Evolutionary conservation across 2,797 vertebrate species (phyloP).

Genomic region (Peromyscus eremicus): DNA sequence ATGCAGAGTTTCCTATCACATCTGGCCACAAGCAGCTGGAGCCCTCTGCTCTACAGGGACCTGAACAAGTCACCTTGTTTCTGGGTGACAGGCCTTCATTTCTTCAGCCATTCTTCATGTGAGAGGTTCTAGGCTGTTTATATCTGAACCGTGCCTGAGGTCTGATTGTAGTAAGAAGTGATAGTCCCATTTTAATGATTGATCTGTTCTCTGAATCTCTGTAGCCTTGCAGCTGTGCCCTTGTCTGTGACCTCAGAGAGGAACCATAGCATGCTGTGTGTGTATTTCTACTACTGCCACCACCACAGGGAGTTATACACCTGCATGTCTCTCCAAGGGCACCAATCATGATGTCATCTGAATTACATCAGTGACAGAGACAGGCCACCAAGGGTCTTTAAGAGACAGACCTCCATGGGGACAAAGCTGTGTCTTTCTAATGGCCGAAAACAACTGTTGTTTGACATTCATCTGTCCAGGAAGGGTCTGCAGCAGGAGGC

Average conservation of each 20-base stretch:
- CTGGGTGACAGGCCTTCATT: background rate
- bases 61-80: background rate
- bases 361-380: background rate
- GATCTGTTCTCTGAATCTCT: background rate
- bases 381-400: background rate
- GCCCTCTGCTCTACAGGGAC: background rate
- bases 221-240: background rate
- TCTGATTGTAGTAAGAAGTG: background rate
- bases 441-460: background rate
- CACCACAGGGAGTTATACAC: fast-evolving
- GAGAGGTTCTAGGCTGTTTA: too few relatives aligned
- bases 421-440: background rate
- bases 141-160: background rate
- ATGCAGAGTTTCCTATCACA: background rate
- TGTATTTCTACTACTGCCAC: background rate
- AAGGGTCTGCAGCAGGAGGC: background rate
- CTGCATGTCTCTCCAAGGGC: background rate
- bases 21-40: background rate
- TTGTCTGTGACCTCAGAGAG: background rate
- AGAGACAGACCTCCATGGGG: background rate
- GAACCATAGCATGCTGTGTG: background rate
- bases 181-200: background rate
- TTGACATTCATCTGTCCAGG: background rate
- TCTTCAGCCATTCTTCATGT: background rate
- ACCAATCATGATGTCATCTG: background rate